Evolutionary conservation across 2,797 vertebrate genomes (phyloP).

Genomic region (Serranus cabrilla): DNA sequence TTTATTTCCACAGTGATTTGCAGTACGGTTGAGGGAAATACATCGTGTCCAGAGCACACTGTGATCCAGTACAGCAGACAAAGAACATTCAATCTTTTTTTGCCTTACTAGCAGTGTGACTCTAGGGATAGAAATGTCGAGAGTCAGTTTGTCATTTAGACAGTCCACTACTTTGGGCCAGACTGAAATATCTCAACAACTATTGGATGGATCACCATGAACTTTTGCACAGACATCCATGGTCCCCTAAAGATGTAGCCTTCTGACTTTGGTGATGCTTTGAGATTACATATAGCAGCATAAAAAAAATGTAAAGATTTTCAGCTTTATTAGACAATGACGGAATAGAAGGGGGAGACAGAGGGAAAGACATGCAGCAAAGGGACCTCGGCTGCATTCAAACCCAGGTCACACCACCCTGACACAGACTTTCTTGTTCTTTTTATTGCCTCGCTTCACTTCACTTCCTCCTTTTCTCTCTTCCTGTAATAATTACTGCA

Average conservation of each 20-base stretch:
- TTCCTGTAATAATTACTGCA: no score
- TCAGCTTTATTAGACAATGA: no score
- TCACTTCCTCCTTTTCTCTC: no score
- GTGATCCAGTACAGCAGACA: conserved; percentile 6
- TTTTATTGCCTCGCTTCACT: no score
- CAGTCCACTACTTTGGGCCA: not conserved
- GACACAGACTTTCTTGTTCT: no score
- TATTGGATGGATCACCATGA: not conserved
- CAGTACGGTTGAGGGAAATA: not conserved
- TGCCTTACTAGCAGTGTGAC: not conserved
- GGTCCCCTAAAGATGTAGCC: not conserved
- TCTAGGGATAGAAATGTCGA: not conserved
- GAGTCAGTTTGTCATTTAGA: not conserved
- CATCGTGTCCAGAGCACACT: not conserved
- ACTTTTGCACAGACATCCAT: not conserved
- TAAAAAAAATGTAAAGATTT: no score
- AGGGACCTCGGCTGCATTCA: no score
- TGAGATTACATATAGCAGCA: no score
- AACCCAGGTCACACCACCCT: no score
- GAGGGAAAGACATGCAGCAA: no score
- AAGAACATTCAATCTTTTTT: conserved; percentile 7
- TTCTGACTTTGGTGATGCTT: no score
- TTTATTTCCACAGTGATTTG: not conserved
- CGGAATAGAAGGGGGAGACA: no score
- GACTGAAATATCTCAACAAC: conserved; percentile 4